Evolutionary conservation across 2,888 invertebrate genomes (phyloP).

Genomic region (Blastobasis lacticolella): DNA sequence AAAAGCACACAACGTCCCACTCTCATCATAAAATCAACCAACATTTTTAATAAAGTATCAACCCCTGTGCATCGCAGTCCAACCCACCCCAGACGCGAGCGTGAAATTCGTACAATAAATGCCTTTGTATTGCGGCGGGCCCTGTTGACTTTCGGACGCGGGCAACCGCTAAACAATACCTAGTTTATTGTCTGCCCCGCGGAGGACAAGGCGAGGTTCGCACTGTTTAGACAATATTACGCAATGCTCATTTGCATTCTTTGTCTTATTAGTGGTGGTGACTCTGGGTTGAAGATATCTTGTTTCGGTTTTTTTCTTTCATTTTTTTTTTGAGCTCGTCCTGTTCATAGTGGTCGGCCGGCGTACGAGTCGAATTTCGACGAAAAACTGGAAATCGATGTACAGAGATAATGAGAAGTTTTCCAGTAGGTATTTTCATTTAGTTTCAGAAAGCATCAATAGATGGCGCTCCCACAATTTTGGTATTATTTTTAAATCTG

Average conservation of each 20-base stretch:
- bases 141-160: constrained; percentile 52
- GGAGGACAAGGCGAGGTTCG: neutral
- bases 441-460: too few species aligned
- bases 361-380: neutral
- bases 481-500: too few species aligned
- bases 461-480: too few species aligned
- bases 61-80: constrained; percentile 16
- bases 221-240: neutral
- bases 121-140: constrained; percentile 63
- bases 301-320: neutral
- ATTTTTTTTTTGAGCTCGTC: too few species aligned
- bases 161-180: constrained; percentile 26
- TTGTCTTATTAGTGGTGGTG: too few species aligned
- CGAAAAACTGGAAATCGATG: too few species aligned
- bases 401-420: too few species aligned
- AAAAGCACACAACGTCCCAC: too few species aligned
- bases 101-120: constrained; percentile 74
- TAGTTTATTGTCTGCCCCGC: constrained; percentile 1
- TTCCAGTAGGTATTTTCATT: too few species aligned
- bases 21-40: too few species aligned
- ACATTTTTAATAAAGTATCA: constrained; percentile 29
- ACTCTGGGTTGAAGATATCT: neutral
- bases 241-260: too few species aligned
- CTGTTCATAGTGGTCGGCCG: neutral
- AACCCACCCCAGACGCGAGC: constrained; percentile 55